A percentile compares a stretch with the other conserved stretches of the same genome.
phyloP scores from a whole-genome alignment of 2,113 vertebrate genomes.

The Laticauda colubrina region DNA sequence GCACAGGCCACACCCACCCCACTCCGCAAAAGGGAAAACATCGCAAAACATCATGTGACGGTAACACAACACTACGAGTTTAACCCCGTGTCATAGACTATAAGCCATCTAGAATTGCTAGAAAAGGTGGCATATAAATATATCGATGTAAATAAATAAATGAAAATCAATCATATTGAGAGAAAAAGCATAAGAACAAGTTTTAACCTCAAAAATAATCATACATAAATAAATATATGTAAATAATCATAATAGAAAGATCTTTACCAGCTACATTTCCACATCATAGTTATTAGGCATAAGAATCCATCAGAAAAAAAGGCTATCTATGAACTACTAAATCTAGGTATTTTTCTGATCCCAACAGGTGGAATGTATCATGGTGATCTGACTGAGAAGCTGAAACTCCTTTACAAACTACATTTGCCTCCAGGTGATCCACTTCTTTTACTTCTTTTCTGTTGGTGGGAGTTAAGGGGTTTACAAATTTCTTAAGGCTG shows the following conservation, averaged over 20 bases:
- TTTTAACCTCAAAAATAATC: background rate
- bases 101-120: background rate
- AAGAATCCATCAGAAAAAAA: constrained; percentile 3
- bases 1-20: too few species aligned
- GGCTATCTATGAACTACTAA: background rate
- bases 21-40: too few species aligned
- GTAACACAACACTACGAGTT: too few species aligned
- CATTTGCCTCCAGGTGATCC: constrained; percentile 90
- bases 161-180: background rate
- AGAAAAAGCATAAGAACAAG: background rate
- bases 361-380: constrained; percentile 91
- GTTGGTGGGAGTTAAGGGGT: accelerated
- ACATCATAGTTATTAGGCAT: background rate
- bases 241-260: background rate
- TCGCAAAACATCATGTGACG: too few species aligned
- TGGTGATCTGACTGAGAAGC: constrained; percentile 93
- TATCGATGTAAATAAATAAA: background rate
- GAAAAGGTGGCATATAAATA: background rate
- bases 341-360: background rate
- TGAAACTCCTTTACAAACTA: constrained; percentile 94
- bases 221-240: too few species aligned
- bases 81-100: background rate
- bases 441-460: background rate
- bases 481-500: background rate
- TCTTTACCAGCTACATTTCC: background rate